Percentiles rank a stretch among this genome's conserved stretches.
Conservation (phyloP, 2,888 invertebrate genomes). For the Mythimna pallens region DNA sequence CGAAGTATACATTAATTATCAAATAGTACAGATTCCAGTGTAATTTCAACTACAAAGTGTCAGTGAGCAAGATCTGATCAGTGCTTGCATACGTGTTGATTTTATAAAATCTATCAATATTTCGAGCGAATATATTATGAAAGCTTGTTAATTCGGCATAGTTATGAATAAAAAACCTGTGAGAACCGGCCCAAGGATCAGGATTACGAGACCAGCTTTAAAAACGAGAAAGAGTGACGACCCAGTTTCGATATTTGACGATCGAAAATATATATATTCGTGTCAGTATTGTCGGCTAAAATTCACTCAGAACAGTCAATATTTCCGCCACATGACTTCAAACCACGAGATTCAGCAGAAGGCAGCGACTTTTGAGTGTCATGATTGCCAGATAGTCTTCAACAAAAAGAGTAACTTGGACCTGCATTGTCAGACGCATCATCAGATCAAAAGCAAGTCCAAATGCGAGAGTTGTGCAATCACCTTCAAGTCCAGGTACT, state of each 20-base stretch:
- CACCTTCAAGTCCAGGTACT: conserved; percentile 86
- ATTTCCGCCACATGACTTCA: conserved; percentile 86
- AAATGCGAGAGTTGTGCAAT: conserved; percentile 85
- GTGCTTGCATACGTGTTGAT: conserved; percentile 72
- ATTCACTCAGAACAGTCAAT: conserved; percentile 86
- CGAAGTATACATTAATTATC: conserved; percentile 19
- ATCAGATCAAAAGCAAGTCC: conserved; percentile 82
- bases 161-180: conserved; percentile 85
- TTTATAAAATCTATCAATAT: conserved; percentile 46
- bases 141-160: conserved; percentile 63
- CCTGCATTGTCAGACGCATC: conserved; percentile 82
- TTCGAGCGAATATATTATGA: conserved; percentile 52
- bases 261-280: conserved; percentile 80
- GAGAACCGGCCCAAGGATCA: conserved; percentile 83
- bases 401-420: conserved; percentile 81
- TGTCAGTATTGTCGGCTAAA: conserved; percentile 86
- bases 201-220: conserved; percentile 80
- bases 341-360: conserved; percentile 84
- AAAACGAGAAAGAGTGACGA: conserved; percentile 76
- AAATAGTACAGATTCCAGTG: conserved; percentile 29
- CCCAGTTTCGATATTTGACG: conserved; percentile 66
- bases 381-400: conserved; percentile 85
- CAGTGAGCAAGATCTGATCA: conserved; percentile 25
- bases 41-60: conserved; percentile 24
- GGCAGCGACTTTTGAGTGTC: conserved; percentile 82